Conservation (phyloP, 1,140 invertebrate genomes). For the Leptinotarsa defecta region DNA sequence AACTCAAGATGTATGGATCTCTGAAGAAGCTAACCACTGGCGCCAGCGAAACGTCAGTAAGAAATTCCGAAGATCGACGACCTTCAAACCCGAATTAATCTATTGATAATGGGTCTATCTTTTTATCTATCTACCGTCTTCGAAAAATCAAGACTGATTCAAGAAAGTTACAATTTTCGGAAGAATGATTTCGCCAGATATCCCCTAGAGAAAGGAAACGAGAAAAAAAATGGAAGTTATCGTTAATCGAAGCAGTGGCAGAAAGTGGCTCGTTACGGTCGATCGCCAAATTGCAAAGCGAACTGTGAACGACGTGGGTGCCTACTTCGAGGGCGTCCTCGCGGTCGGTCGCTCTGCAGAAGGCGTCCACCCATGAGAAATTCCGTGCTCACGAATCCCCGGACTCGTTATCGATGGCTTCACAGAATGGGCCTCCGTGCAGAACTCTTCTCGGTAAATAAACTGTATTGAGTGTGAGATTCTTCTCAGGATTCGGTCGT, state of each 20-base stretch:
- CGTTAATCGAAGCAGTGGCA: background rate
- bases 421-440: background rate
- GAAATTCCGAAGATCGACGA: no score
- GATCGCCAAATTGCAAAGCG: constrained; percentile 12
- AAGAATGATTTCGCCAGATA: no score
- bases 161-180: no score
- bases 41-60: no score
- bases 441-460: background rate
- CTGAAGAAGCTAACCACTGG: no score
- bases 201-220: background rate
- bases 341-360: constrained; percentile 1
- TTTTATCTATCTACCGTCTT: no score
- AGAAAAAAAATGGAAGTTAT: background rate
- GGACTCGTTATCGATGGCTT: constrained; percentile 6
- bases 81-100: no score
- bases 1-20: no score
- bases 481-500: no score
- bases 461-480: no score
- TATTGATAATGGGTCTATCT: no score
- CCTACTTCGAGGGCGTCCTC: constrained; percentile 3
- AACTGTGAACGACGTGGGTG: constrained; percentile 20
- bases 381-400: constrained; percentile 7
- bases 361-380: constrained; percentile 15
- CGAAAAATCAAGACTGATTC: no score
- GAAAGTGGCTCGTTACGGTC: constrained; percentile 6